Conservation (phyloP, 2,888 invertebrate genomes). For the Orchesellides sinensis region DNA sequence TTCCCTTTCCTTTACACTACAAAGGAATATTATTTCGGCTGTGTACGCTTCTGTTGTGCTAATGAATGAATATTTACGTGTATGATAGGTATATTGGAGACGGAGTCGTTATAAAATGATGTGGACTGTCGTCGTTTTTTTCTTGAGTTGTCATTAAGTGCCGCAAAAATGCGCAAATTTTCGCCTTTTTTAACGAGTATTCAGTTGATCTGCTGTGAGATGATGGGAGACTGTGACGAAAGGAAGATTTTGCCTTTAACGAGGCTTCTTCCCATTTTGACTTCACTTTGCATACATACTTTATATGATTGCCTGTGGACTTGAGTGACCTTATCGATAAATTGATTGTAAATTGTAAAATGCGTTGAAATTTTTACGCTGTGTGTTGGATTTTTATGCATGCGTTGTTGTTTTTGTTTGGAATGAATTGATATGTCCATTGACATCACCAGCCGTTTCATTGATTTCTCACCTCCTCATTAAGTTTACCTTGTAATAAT, state of each 20-base stretch:
- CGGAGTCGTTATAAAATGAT: not conserved
- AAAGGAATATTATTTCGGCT: too few relatives aligned
- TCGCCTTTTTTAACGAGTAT: conserved; percentile 1
- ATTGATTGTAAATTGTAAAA: conserved; percentile 14
- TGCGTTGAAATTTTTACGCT: not conserved
- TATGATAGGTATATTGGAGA: not conserved
- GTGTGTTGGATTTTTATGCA: not conserved
- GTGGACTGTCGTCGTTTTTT: not conserved
- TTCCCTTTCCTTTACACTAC: not conserved
- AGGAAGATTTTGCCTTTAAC: conserved; percentile 5
- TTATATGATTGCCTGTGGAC: conserved; percentile 32
- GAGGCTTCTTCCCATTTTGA: conserved; percentile 6
- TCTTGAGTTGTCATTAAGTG: not conserved
- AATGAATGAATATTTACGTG: too few relatives aligned
- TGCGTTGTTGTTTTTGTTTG: conserved; percentile 13
- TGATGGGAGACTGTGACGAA: too few relatives aligned
- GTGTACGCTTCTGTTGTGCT: too few relatives aligned
- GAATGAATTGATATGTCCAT: conserved; percentile 35
- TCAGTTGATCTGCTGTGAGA: not conserved
- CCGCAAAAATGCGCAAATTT: not conserved
- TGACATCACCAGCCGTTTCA: conserved; percentile 24
- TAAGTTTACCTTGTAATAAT: conserved; percentile 31
- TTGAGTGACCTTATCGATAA: conserved; percentile 30
- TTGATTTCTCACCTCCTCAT: conserved; percentile 53
- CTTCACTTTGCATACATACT: not conserved